A percentile compares a stretch with the other conserved stretches of the same genome.
phyloP scores from a whole-genome alignment of 2,888 invertebrate species.

The Eueremaeus valkanovi region DNA sequence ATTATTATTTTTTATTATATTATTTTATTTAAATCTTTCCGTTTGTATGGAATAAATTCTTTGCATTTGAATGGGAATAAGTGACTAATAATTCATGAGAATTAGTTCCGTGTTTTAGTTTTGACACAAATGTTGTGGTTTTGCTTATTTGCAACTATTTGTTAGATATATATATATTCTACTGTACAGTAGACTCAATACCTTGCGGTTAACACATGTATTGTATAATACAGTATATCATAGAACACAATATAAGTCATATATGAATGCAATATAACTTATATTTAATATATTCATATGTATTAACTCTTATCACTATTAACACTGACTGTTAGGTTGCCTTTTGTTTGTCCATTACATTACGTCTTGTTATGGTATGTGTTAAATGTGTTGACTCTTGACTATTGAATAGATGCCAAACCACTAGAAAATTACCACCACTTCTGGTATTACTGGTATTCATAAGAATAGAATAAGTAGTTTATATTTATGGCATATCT shows the following conservation, averaged over 20 bases:
- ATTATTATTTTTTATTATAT: not conserved
- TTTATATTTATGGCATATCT: not conserved
- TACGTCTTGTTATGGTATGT: not conserved
- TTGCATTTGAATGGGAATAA: not conserved
- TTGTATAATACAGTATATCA: not conserved
- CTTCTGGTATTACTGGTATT: not conserved
- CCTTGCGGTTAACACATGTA: not conserved
- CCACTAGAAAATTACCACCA: not conserved
- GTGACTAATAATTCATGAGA: constrained; percentile 7
- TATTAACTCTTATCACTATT: not conserved
- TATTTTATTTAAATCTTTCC: not conserved
- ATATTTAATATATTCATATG: constrained; percentile 11
- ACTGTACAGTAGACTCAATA: not conserved
- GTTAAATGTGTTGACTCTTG: not conserved
- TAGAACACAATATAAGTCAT: not conserved
- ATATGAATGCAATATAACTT: too few relatives aligned
- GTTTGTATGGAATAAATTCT: not conserved
- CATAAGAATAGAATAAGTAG: not conserved
- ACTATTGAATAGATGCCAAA: not conserved
- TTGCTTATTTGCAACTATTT: not conserved
- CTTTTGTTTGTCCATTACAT: not conserved
- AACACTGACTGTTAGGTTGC: too few relatives aligned
- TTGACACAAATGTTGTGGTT: constrained; percentile 27
- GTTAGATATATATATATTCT: not conserved
- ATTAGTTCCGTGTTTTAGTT: constrained; percentile 25